Evolutionary conservation across 2,113 vertebrate species (phyloP).

Genomic region (Aramus guarauna): DNA sequence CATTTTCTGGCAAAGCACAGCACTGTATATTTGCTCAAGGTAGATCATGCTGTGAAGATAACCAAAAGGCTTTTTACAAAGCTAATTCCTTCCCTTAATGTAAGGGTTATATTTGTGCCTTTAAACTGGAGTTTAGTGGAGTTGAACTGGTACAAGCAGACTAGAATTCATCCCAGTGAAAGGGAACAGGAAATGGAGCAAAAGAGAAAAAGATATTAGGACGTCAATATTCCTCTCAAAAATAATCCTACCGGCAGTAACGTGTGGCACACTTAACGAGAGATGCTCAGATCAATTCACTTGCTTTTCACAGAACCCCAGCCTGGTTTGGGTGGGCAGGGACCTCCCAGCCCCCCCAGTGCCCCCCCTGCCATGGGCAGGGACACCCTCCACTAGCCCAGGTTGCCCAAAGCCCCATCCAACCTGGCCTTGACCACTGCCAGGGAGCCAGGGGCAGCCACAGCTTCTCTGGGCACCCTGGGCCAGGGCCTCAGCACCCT

Average conservation of each 20-base stretch:
- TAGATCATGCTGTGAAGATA: not conserved
- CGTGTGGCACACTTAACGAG: not conserved
- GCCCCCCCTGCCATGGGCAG: too few relatives aligned
- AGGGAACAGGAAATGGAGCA: not conserved
- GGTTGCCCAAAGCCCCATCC: too few relatives aligned
- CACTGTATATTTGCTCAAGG: not conserved
- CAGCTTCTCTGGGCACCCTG: too few relatives aligned
- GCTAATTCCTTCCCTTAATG: accelerated
- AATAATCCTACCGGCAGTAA: not conserved
- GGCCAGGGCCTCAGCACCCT: too few relatives aligned
- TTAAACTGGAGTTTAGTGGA: not conserved
- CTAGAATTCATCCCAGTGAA: not conserved
- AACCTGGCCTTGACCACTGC: too few relatives aligned
- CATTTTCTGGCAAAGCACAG: not conserved
- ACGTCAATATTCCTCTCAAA: not conserved
- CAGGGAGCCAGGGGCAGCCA: too few relatives aligned
- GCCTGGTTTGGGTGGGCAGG: too few relatives aligned
- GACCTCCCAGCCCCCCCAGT: too few relatives aligned
- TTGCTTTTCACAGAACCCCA: not conserved
- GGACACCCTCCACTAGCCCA: too few relatives aligned
- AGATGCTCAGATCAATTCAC: not conserved
- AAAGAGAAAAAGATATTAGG: not conserved
- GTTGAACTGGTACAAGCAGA: not conserved
- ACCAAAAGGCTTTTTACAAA: too few relatives aligned
- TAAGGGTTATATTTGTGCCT: too few relatives aligned